Evolutionary conservation across 2,888 invertebrate species (phyloP), one percentile per base, ranked within the genome.

Genomic region (Endomychus coccineus): DNA sequence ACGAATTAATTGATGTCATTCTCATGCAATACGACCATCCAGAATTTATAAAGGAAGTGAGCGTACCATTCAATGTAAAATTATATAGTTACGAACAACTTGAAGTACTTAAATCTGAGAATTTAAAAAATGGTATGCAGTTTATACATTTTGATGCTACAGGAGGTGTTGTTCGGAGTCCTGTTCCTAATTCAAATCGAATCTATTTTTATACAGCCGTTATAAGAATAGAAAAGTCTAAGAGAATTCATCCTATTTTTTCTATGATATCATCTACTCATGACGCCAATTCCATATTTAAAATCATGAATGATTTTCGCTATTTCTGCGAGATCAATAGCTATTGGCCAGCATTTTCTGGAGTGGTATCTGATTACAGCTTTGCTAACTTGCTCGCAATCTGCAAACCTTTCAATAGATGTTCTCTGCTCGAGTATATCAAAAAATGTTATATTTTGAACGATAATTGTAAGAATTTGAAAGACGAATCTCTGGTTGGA

Each of bases 131-230:
- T 21, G 5, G 11, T 4, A 5, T 21, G 12, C 30, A 6, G 1
- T 12, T 9, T 9, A 30, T 30, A 19, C 16, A 29, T 10, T 11
- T 30, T 9, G 21, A 30, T 30, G 30, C 30, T 21, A 30, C 30
- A 3, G 30, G 21, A 3, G n/a, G 30, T 9, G 11, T 17, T 2
- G 17, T 30, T 3, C 9, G 17, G 11, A 30, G 11, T 3, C 30
- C 5, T 9, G 11, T 11, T 13, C 4, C 15, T 7, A 9, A 17
- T 16, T 10, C 9, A 6, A 29, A 16, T 6, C 3, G 10, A 29
- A 4, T 16, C 4, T 16, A 7, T 16, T 16, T 29, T 10, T 29
- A 29, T 29, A 16, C 15, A 11, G 29, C 29, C 4, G 29, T 29
- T 6, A 10, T 29, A 14, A 17, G 12, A 19, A 30, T 27, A 12